phyloP scores from a whole-genome alignment of 2,113 vertebrate species.

The Nymphicus hollandicus region DNA sequence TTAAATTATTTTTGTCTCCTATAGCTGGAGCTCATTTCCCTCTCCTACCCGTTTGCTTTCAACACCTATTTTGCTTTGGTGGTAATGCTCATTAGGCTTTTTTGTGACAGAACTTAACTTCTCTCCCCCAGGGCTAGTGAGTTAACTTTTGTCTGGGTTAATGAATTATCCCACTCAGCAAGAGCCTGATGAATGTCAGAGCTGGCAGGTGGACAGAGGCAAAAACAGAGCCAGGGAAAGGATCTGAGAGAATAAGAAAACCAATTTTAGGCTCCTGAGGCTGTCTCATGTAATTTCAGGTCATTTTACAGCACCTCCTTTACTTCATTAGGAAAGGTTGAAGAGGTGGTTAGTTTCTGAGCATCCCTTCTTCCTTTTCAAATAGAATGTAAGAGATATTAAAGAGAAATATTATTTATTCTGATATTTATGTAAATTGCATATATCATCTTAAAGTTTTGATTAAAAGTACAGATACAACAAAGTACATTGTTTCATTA shows the following conservation, averaged over 20 bases:
- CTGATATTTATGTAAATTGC: not conserved
- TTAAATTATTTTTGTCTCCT: not conserved
- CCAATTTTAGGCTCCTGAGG: not conserved
- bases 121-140: not conserved
- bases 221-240: not conserved
- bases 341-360: not conserved
- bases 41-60: not conserved
- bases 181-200: not conserved
- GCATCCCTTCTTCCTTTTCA: not conserved
- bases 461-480: not conserved
- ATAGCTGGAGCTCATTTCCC: not conserved
- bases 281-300: not conserved
- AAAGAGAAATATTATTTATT: not conserved
- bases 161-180: slow-evolving; percentile 4
- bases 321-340: not conserved
- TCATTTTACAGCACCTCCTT: not conserved
- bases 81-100: not conserved
- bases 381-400: not conserved
- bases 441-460: not conserved
- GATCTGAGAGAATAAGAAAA: not conserved
- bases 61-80: not conserved
- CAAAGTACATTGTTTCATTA: not conserved
- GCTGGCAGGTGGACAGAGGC: not conserved
- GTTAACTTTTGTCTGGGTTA: not conserved
- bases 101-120: not conserved